Percentiles rank a stretch among this genome's conserved stretches.
Conservation (phyloP, 2,113 vertebrate genomes). For the Megaceryle maxima region DNA sequence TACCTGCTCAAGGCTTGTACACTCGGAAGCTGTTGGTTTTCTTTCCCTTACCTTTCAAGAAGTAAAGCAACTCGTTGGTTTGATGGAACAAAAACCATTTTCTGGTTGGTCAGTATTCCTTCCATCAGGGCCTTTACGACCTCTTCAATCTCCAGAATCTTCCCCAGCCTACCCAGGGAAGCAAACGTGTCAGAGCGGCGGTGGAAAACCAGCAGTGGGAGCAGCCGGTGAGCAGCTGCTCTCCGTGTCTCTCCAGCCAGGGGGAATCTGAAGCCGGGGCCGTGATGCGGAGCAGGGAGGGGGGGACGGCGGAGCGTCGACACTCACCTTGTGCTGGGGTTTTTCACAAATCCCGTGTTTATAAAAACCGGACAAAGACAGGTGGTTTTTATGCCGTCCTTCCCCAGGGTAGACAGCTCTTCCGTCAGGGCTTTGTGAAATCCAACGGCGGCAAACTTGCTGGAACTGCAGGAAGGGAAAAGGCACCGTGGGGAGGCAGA, state of each 20-base stretch:
- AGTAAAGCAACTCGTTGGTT: no score
- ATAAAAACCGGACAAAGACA: slow-evolving; percentile 76
- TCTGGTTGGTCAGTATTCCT: slow-evolving; percentile 74
- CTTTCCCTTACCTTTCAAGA: no score
- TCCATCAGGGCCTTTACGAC: slow-evolving; percentile 65
- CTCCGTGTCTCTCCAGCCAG: fast-evolving
- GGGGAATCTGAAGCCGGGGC: neutral
- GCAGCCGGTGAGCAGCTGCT: neutral
- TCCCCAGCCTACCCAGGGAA: slow-evolving; percentile 58
- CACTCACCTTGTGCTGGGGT: slow-evolving; percentile 62
- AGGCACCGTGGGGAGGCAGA: neutral
- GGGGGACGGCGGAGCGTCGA: neutral
- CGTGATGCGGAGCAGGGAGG: neutral
- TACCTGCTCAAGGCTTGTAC: no score
- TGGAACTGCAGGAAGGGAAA: slow-evolving; percentile 62
- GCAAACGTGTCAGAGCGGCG: neutral
- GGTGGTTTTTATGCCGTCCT: slow-evolving; percentile 70
- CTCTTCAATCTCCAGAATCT: slow-evolving; percentile 62
- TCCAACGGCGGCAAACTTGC: slow-evolving; percentile 80
- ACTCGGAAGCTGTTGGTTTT: no score
- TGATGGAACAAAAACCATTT: slow-evolving; percentile 69
- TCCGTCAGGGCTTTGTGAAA: slow-evolving; percentile 73
- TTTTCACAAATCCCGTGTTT: slow-evolving; percentile 79
- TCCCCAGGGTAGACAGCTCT: slow-evolving; percentile 64
- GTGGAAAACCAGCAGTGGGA: neutral